phyloP scores from a whole-genome alignment of 2,797 vertebrate genomes.

The Ceyx erithaca region DNA sequence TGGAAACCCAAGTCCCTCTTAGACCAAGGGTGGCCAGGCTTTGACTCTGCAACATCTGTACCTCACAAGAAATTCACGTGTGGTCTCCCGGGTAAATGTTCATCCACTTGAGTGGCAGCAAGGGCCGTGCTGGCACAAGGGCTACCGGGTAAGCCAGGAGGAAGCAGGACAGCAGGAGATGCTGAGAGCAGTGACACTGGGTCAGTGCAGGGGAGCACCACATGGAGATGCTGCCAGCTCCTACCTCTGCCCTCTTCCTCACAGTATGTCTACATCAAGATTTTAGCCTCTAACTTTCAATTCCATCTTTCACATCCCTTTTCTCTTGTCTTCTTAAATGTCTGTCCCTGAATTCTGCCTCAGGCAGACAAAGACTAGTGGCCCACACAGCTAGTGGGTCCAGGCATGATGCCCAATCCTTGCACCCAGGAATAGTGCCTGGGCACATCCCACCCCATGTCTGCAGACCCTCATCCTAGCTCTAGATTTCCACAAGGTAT shows the following conservation, averaged over 20 bases:
- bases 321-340: neutral
- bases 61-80: constrained; percentile 68
- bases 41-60: constrained; percentile 65
- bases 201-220: neutral
- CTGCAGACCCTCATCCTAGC: neutral
- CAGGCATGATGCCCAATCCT: neutral
- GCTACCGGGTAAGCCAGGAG: neutral
- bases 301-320: neutral
- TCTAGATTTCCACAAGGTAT: neutral
- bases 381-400: rapidly evolving
- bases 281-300: neutral
- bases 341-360: neutral
- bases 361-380: neutral
- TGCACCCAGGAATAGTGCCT: neutral
- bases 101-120: constrained; percentile 48
- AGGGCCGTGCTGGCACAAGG: neutral
- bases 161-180: constrained; percentile 37
- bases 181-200: neutral
- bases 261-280: neutral
- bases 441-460: neutral
- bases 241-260: neutral
- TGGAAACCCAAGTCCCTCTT: constrained; percentile 62
- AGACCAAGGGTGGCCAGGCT: constrained; percentile 67
- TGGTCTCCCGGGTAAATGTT: neutral
- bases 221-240: neutral